phyloP scores from a whole-genome alignment of 2,888 invertebrate genomes.

The Apamea sordens region DNA sequence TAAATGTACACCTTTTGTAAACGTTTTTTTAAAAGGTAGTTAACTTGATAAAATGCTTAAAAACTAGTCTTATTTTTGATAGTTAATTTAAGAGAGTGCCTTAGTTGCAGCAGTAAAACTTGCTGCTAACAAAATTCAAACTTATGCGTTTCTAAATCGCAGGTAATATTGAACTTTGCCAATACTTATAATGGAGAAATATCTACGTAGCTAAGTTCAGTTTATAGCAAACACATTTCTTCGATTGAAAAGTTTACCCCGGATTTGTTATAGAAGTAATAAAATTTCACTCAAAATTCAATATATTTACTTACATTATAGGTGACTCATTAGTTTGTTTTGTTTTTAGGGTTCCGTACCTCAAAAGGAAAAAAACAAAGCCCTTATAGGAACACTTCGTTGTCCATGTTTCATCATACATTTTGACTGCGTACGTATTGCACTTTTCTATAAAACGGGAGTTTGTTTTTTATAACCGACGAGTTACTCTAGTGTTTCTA shows the following conservation, averaged over 20 bases:
- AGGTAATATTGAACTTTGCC: constrained; percentile 17
- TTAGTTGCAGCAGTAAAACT: too few species aligned
- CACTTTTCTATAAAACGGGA: too few species aligned
- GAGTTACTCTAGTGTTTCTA: too few species aligned
- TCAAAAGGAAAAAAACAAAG: too few species aligned
- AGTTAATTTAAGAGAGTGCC: constrained; percentile 21
- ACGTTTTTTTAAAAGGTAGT: too few species aligned
- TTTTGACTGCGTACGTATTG: too few species aligned
- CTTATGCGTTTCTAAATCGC: constrained; percentile 23
- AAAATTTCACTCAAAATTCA: too few species aligned
- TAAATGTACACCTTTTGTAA: too few species aligned
- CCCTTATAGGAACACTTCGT: too few species aligned
- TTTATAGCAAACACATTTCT: constrained; percentile 19
- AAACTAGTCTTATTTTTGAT: constrained; percentile 18
- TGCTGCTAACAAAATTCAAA: constrained; percentile 17
- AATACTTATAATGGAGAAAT: constrained; percentile 15
- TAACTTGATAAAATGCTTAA: neutral
- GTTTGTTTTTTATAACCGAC: too few species aligned
- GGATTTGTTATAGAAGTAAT: neutral
- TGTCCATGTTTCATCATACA: too few species aligned
- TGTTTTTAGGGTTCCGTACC: neutral
- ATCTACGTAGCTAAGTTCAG: constrained; percentile 1
- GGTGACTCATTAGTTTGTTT: neutral
- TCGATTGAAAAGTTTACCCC: neutral
- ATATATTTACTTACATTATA: too few species aligned